Evolutionary conservation across 2,113 vertebrate species (phyloP).

Genomic region (Eptesicus fuscus): DNA sequence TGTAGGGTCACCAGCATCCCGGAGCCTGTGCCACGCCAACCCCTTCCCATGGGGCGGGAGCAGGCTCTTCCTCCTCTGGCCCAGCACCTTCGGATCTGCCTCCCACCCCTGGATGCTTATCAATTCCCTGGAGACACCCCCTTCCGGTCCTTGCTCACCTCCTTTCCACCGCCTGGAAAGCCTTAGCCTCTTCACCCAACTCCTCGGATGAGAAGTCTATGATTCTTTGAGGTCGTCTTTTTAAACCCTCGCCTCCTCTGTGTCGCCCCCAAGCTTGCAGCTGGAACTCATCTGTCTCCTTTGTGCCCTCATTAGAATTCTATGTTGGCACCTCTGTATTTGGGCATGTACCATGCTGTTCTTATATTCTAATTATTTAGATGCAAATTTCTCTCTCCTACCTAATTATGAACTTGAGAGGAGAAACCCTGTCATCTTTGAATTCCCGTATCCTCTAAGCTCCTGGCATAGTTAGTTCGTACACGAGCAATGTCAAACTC

Average conservation of each 20-base stretch:
- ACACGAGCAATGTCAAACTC: neutral
- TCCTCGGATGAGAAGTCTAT: neutral
- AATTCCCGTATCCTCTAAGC: neutral
- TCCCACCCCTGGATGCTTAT: neutral
- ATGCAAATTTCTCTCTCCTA: neutral
- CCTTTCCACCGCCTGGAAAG: neutral
- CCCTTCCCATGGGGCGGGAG: neutral
- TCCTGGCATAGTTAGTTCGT: neutral
- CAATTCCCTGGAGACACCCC: neutral
- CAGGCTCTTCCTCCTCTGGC: neutral
- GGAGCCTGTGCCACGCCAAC: neutral
- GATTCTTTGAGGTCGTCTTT: neutral
- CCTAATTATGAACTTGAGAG: neutral
- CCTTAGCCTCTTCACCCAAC: neutral
- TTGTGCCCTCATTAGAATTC: conserved; percentile 16
- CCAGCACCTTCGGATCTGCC: neutral
- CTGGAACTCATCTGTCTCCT: conserved; percentile 39
- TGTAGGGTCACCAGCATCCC: neutral
- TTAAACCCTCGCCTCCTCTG: neutral
- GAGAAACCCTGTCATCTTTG: neutral
- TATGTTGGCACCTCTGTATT: conserved; percentile 16
- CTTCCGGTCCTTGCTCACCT: neutral
- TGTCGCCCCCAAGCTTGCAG: neutral
- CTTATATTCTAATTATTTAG: conserved; percentile 12
- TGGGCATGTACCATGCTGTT: neutral